phyloP scores from a whole-genome alignment of 1,140 invertebrate genomes.

The Drosophila pseudoananassae region DNA sequence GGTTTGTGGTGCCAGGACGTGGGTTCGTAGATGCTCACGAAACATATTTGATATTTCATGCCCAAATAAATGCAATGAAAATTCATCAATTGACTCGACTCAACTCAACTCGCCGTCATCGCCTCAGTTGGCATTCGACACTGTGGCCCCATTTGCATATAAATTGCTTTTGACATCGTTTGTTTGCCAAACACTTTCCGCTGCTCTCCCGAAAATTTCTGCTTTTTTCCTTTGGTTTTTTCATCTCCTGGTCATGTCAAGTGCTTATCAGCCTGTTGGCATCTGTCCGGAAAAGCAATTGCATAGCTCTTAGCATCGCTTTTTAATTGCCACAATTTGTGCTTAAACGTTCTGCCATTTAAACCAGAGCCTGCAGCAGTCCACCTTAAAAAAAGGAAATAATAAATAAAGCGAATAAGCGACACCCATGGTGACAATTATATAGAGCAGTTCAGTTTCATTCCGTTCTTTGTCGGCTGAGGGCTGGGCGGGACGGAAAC shows the following conservation, averaged over 20 bases:
- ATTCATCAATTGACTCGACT: conserved; percentile 72
- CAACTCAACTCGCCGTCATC: conserved; percentile 40
- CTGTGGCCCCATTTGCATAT: conserved; percentile 71
- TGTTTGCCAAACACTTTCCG: conserved; percentile 46
- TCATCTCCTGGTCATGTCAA: conserved; percentile 48
- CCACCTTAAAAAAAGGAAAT: background rate
- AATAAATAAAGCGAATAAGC: conserved; percentile 33
- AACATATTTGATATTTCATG: conserved; percentile 74
- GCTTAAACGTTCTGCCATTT: conserved; percentile 77
- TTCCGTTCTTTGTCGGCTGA: background rate
- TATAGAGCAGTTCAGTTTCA: conserved; percentile 45
- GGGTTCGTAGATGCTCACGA: conserved; percentile 8
- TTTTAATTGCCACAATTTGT: conserved; percentile 78
- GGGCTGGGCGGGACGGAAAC: conserved; percentile 20
- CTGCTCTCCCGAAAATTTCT: conserved; percentile 6
- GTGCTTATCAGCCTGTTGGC: conserved; percentile 70
- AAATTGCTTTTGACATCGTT: conserved; percentile 74
- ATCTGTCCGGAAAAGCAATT: conserved; percentile 69
- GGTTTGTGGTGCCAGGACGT: background rate
- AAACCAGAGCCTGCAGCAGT: conserved; percentile 51
- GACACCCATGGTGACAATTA: conserved; percentile 81
- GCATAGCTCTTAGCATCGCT: conserved; percentile 31
- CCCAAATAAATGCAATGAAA: conserved; percentile 82
- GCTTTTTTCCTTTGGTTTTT: conserved; percentile 6
- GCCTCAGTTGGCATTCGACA: conserved; percentile 47